Conservation (phyloP, 2,797 vertebrate genomes). For the Poecilia wingei region DNA sequence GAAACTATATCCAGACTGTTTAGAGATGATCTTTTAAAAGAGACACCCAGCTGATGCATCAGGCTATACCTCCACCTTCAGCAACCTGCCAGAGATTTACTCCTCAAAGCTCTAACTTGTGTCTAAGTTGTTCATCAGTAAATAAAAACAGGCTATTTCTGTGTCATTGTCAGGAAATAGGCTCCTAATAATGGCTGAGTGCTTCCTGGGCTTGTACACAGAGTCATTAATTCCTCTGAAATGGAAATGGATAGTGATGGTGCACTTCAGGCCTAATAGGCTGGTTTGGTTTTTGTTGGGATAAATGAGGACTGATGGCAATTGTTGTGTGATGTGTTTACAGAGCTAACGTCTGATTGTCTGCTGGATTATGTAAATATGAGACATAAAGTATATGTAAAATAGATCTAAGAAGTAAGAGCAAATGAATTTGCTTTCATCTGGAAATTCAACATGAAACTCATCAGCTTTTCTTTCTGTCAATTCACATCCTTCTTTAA, state of each 20-base stretch:
- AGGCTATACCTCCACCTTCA: conserved; percentile 5
- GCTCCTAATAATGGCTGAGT: conserved; percentile 54
- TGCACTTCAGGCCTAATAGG: conserved; percentile 32
- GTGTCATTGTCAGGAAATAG: conserved; percentile 55
- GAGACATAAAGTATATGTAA: not conserved
- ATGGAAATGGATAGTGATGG: conserved; percentile 57
- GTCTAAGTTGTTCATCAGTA: conserved; percentile 13
- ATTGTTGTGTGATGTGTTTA: conserved; percentile 12
- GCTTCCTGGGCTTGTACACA: conserved; percentile 42
- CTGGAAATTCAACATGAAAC: conserved; percentile 10
- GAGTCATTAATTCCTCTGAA: conserved; percentile 58
- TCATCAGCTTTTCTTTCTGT: not conserved
- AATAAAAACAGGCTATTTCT: conserved; percentile 39
- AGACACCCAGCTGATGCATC: not conserved
- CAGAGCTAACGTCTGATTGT: conserved; percentile 1
- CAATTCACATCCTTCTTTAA: conserved; percentile 22
- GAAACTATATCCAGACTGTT: not conserved
- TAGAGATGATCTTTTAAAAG: not conserved
- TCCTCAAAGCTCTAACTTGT: conserved; percentile 17
- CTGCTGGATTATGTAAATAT: not conserved
- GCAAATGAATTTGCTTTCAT: not conserved
- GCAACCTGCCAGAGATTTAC: conserved; percentile 24
- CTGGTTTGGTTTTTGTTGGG: conserved; percentile 32
- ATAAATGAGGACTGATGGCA: conserved; percentile 33
- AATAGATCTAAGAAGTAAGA: not conserved